phyloP scores from a whole-genome alignment of 2,888 invertebrate species.

The Boloria euphrosyne region DNA sequence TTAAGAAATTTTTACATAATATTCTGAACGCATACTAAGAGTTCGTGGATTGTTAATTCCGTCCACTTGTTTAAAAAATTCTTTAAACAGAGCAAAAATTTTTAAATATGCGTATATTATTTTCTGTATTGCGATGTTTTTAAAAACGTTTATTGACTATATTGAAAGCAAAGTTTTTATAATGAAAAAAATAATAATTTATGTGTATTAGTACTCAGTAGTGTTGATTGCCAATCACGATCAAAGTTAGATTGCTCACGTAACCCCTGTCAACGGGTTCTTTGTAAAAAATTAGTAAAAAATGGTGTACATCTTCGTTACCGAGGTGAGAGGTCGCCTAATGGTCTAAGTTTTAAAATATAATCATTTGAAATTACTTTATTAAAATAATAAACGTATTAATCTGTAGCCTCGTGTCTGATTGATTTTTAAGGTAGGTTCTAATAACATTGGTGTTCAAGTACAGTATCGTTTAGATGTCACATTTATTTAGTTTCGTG shows the following conservation, averaged over 20 bases:
- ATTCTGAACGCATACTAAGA: slow-evolving; percentile 14
- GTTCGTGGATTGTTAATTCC: slow-evolving; percentile 16
- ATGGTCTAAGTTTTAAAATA: slow-evolving; percentile 42
- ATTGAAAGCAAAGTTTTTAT: not conserved
- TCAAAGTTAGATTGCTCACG: slow-evolving; percentile 42
- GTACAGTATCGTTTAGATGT: too few species aligned
- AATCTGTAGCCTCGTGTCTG: too few species aligned
- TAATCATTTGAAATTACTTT: slow-evolving; percentile 38
- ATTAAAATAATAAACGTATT: slow-evolving; percentile 15
- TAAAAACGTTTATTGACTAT: slow-evolving; percentile 4
- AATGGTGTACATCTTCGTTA: slow-evolving; percentile 38
- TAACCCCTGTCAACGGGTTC: slow-evolving; percentile 58
- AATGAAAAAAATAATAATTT: slow-evolving; percentile 43
- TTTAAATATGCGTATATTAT: slow-evolving; percentile 7
- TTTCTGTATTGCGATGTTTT: slow-evolving; percentile 3
- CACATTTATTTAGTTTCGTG: too few species aligned
- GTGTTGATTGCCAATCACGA: slow-evolving; percentile 61
- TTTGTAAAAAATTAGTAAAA: slow-evolving; percentile 39
- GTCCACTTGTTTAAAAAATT: slow-evolving; percentile 14
- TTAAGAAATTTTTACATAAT: slow-evolving; percentile 23
- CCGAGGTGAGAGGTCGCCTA: slow-evolving; percentile 50
- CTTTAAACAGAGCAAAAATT: slow-evolving; percentile 10
- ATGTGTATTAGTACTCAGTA: slow-evolving; percentile 69
- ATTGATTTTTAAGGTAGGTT: too few species aligned
- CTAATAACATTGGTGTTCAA: too few species aligned